phyloP scores from a whole-genome alignment of 1,140 invertebrate species.

The Meteorus sp. region DNA sequence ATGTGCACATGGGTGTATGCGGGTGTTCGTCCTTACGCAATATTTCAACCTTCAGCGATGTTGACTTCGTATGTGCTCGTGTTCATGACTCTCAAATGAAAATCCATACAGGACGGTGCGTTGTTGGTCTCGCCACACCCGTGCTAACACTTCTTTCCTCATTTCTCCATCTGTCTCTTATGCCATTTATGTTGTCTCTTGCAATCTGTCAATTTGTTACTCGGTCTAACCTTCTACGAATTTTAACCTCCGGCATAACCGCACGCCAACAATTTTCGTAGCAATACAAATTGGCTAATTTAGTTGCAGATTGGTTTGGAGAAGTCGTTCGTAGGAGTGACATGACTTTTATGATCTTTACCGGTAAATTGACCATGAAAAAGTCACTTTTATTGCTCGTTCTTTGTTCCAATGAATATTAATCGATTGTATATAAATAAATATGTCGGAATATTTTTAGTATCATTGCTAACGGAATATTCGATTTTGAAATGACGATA shows the following conservation, averaged over 20 bases:
- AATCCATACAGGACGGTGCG: neutral
- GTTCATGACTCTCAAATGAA: too few species aligned
- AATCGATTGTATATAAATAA: too few species aligned
- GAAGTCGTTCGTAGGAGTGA: conserved; percentile 4
- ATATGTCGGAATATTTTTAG: too few species aligned
- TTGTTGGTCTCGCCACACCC: neutral
- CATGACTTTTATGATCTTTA: conserved; percentile 15
- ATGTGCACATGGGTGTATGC: neutral
- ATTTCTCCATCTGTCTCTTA: neutral
- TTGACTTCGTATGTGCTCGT: too few species aligned
- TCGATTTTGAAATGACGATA: conserved; percentile 3
- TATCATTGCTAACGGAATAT: too few species aligned
- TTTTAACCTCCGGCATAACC: neutral
- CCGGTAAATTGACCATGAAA: conserved; percentile 17
- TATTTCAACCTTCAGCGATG: too few species aligned
- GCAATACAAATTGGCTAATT: conserved; percentile 19
- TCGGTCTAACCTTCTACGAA: neutral
- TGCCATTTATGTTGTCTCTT: too few species aligned
- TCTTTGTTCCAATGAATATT: too few species aligned
- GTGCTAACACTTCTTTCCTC: neutral
- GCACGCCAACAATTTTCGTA: neutral
- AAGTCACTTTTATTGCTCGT: conserved; percentile 17
- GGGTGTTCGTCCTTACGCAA: conserved; percentile 29
- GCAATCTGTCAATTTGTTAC: neutral
- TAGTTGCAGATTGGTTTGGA: conserved; percentile 15